These are phyloP conservation scores for mouse (Mus musculus) DNA, from an alignment of 2,113 vertebrate genomes.

Conservation along the genomic window DNA sequence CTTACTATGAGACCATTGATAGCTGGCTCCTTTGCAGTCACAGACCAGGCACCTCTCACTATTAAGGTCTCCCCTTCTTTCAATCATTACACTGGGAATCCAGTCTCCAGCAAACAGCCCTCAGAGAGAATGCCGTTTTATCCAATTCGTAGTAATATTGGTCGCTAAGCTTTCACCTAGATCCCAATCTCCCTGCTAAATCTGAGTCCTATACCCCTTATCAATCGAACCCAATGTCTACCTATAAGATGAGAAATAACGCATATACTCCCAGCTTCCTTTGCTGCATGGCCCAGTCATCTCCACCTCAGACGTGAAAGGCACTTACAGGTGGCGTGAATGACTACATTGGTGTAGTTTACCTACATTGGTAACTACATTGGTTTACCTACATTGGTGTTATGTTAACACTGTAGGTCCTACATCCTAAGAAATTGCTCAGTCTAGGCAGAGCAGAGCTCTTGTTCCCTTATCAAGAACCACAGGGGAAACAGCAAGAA, in stretches of 20 bases:
- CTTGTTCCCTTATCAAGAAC: not conserved
- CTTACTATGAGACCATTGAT: not conserved
- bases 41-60: not conserved
- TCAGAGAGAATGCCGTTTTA: not conserved
- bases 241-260: not conserved
- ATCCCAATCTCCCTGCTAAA: not conserved
- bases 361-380: not conserved
- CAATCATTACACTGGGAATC: not conserved
- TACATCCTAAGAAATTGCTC: not conserved
- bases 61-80: not conserved
- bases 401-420: not conserved
- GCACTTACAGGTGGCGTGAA: not conserved
- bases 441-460: not conserved
- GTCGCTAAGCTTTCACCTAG: not conserved
- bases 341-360: not conserved
- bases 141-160: not conserved
- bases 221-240: not conserved
- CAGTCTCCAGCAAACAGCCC: not conserved
- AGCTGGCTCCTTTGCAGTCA: not conserved
- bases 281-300: not conserved
- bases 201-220: not conserved
- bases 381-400: not conserved
- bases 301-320: not conserved
- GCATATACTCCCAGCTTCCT: not conserved
- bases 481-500: not conserved